phyloP scores from a whole-genome alignment of 2,113 vertebrate species.

The Peromyscus polionotus region DNA sequence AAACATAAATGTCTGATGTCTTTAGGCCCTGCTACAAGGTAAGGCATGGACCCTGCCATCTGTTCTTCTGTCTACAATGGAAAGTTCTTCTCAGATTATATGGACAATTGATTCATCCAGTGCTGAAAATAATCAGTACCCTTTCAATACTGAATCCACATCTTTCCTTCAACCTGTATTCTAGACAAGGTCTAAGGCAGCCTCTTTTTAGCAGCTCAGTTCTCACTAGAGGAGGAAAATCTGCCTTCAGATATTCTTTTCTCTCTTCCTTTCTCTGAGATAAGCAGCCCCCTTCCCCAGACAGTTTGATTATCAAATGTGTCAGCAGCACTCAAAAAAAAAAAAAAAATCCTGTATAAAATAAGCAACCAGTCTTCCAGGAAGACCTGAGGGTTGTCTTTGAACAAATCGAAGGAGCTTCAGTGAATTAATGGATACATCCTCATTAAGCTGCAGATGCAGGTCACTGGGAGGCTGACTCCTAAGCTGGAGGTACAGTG shows the following conservation, averaged over 20 bases:
- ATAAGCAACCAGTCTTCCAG: conserved; percentile 48
- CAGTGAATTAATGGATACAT: conserved; percentile 46
- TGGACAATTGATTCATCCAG: not conserved
- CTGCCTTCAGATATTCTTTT: conserved; percentile 34
- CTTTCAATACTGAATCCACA: not conserved
- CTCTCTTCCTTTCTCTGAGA: conserved; percentile 35
- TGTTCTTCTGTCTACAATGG: not conserved
- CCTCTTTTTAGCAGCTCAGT: conserved; percentile 16
- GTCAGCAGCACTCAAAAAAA: conserved; percentile 35
- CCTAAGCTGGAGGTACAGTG: not conserved
- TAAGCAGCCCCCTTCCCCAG: not conserved
- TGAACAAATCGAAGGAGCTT: conserved; percentile 48
- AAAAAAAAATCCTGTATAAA: conserved; percentile 34
- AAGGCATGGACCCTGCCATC: not conserved
- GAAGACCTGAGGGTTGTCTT: conserved; percentile 63
- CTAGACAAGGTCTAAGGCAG: conserved; percentile 16
- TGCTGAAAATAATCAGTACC: not conserved
- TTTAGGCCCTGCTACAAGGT: not conserved
- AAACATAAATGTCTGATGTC: not conserved
- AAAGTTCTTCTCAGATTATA: not conserved
- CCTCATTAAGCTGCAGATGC: conserved; percentile 53
- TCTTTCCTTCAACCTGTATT: not conserved
- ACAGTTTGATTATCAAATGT: conserved; percentile 63
- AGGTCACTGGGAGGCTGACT: not conserved
- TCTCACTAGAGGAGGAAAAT: conserved; percentile 31